A percentile compares a stretch with the other conserved stretches of the same genome.
These are phyloP conservation scores for Strix occidentalis DNA, from an alignment of 2,797 vertebrate species.

Conservation along the genomic window DNA sequence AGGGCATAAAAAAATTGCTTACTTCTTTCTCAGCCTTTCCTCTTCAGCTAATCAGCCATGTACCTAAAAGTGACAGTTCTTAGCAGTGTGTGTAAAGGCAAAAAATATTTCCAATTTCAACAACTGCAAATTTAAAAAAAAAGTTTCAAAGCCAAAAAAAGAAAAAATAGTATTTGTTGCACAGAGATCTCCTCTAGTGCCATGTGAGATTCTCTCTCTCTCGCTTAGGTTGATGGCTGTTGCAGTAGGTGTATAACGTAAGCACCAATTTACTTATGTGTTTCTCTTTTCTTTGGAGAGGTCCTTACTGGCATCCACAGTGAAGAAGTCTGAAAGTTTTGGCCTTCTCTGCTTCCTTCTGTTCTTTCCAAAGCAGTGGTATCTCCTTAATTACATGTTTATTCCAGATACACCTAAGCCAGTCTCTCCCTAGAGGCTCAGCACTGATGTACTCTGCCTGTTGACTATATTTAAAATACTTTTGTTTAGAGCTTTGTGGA, in stretches of 20 bases:
- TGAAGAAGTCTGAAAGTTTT: background rate
- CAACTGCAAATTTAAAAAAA: background rate
- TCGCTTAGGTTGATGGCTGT: background rate
- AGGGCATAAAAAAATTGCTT: background rate
- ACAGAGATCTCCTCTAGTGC: background rate
- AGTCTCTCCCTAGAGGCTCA: background rate
- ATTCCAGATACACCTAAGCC: background rate
- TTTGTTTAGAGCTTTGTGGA: background rate
- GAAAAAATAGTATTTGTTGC: background rate
- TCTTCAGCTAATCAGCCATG: background rate
- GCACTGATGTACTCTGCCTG: background rate
- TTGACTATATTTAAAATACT: background rate
- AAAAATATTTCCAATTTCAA: background rate
- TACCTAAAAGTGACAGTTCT: background rate
- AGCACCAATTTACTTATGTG: background rate
- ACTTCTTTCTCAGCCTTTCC: background rate
- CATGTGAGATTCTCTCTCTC: background rate
- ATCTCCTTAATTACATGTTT: background rate
- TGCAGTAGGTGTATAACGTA: background rate
- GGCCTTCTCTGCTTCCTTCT: background rate
- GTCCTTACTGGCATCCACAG: background rate
- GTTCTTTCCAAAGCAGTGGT: background rate
- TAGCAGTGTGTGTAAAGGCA: background rate
- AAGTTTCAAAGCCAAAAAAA: background rate
- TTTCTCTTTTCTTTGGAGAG: background rate